Evolutionary conservation across 2,888 invertebrate genomes (phyloP).

Genomic region (Ophion ellenae): DNA sequence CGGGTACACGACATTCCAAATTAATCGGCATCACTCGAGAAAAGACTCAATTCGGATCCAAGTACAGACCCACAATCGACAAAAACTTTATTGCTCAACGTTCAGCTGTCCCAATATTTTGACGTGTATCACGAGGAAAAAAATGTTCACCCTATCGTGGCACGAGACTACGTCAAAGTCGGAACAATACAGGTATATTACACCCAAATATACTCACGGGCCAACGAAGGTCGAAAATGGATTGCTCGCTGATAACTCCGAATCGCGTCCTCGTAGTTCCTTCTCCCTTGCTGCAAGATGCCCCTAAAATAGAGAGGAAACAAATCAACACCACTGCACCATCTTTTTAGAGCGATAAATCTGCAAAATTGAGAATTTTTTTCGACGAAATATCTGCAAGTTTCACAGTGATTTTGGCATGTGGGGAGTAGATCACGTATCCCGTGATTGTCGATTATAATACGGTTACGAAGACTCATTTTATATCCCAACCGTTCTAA

Average conservation of each 20-base stretch:
- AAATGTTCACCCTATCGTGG: background rate
- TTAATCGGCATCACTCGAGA: too few species aligned
- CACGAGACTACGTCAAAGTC: background rate
- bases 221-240: slow-evolving; percentile 95
- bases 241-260: slow-evolving; percentile 96
- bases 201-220: slow-evolving; percentile 89
- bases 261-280: slow-evolving; percentile 94
- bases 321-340: background rate
- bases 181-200: background rate
- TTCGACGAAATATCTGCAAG: background rate
- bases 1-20: too few species aligned
- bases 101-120: background rate
- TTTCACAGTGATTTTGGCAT: slow-evolving; percentile 13
- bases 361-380: background rate
- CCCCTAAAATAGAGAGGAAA: slow-evolving; percentile 87
- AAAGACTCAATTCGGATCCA: background rate
- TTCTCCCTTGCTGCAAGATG: slow-evolving; percentile 94
- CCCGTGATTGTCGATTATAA: slow-evolving; percentile 62
- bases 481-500: slow-evolving; percentile 61
- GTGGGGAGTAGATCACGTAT: slow-evolving; percentile 44
- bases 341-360: background rate
- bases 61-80: background rate
- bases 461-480: slow-evolving; percentile 58
- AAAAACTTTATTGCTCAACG: background rate
- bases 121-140: background rate